Evolutionary conservation across 2,113 vertebrate species (phyloP), one percentile per base, ranked within the genome.

Genomic region (Falcunculus frontatus): DNA sequence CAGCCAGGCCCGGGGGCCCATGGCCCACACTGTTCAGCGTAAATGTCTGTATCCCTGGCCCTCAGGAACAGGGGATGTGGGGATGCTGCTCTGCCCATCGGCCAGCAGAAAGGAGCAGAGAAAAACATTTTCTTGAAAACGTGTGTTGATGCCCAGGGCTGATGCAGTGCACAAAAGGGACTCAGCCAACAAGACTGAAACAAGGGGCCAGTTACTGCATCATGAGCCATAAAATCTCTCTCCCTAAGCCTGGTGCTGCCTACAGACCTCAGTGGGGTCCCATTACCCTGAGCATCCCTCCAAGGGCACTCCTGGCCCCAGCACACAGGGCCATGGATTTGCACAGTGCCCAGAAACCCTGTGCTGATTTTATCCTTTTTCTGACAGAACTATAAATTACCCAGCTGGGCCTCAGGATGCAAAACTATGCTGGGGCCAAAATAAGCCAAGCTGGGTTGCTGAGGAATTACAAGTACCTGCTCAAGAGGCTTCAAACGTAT

Each of bases 21-120:
- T 0, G 29, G 39, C 14, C 21, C 70, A 5, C 1, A 0, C 6
- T 62, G 16, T 2, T 55, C n/a, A 2, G 7, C 52, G 50, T 10
- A 4, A 75, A 29, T 17, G 0, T 7, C 68, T 55, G 39, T 15
- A 26, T 29, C 30, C 13, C 35, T 21, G 8, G 16, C 32, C 39
- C 25, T 22, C 1, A 2, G 33, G 49, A 59, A 2, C 1, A 3
- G 26, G 18, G 32, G 4, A 17, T 33, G 22, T 10, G 16, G 55
- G 39, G 33, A 19, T 33, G n/a, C 56, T 87, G 70, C 56, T 76
- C 49, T 72, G 60, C 46, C 41, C 76, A 23, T 35, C 72, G 60
- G 27, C 37, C 33, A 68, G 37, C 42, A 32, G 7, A 74, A 82
- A 62, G 18, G 9, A 29, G 29, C 41, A 52, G 42, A 42, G 49